Evolutionary conservation across 2,888 invertebrate genomes (phyloP).

Genomic region (Formica aserva): DNA sequence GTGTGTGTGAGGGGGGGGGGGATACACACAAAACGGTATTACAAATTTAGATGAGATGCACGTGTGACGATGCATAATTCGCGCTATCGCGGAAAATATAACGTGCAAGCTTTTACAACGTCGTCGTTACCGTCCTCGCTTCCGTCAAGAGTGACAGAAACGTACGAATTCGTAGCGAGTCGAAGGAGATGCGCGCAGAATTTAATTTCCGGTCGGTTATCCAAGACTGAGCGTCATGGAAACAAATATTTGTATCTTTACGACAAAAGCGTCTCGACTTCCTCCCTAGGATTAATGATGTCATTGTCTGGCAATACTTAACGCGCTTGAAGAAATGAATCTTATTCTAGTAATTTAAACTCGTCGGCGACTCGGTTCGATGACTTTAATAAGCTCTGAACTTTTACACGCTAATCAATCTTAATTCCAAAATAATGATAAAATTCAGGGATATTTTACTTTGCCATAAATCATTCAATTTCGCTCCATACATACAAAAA

Average conservation of each 20-base stretch:
- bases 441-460: conserved; percentile 3
- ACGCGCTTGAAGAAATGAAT: conserved; percentile 13
- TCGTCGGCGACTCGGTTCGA: conserved; percentile 10
- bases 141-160: conserved; percentile 39
- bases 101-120: conserved; percentile 33
- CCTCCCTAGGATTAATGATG: conserved; percentile 37
- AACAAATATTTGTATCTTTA: conserved; percentile 53
- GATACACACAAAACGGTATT: conserved; percentile 29
- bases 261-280: conserved; percentile 49
- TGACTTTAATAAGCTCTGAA: conserved; percentile 35
- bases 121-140: neutral
- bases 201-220: conserved; percentile 75
- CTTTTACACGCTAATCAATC: conserved; percentile 47
- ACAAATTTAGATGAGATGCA: conserved; percentile 54
- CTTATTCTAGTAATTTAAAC: conserved; percentile 41
- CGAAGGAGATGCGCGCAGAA: conserved; percentile 68
- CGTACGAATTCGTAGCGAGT: conserved; percentile 53
- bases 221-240: conserved; percentile 31
- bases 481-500: neutral
- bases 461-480: conserved; percentile 32
- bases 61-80: conserved; percentile 52
- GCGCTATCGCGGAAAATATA: conserved; percentile 44
- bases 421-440: conserved; percentile 37
- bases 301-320: conserved; percentile 41
- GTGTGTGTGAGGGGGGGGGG: no score